Conservation (phyloP, 2,797 vertebrate genomes). For the Parauchenoglanis punctatus region DNA sequence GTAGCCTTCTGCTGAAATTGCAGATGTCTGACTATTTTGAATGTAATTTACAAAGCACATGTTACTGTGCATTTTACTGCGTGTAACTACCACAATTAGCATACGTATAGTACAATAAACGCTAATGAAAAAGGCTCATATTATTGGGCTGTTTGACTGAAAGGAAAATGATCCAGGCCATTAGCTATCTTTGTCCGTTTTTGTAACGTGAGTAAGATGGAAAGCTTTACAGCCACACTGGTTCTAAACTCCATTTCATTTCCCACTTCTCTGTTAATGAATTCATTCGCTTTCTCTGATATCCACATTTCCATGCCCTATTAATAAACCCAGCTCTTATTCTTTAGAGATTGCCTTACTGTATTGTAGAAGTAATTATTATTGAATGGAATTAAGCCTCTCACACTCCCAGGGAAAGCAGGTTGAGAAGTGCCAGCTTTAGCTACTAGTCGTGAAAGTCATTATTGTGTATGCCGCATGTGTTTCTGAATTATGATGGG, state of each 20-base stretch:
- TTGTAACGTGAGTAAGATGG: conserved; percentile 62
- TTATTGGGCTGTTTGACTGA: conserved; percentile 23
- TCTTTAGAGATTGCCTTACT: conserved; percentile 48
- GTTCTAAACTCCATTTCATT: conserved; percentile 68
- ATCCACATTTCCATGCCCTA: conserved; percentile 70
- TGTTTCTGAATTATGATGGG: conserved; percentile 45
- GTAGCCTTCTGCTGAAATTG: not conserved
- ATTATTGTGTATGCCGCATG: conserved; percentile 35
- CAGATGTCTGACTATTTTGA: not conserved
- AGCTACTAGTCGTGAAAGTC: conserved; percentile 57
- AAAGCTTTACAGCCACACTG: conserved; percentile 61
- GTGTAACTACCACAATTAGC: not conserved
- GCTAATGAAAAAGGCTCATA: conserved; percentile 6
- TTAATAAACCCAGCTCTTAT: conserved; percentile 55
- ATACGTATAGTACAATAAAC: conserved; percentile 15
- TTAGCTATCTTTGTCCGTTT: conserved; percentile 61
- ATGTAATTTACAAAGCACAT: conserved; percentile 10
- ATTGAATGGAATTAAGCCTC: conserved; percentile 65
- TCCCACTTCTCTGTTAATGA: conserved; percentile 72
- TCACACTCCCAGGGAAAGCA: conserved; percentile 57
- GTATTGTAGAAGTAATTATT: conserved; percentile 68
- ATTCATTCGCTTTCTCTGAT: conserved; percentile 76
- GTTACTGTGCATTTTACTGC: not conserved
- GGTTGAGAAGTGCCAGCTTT: conserved; percentile 48
- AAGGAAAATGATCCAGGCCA: conserved; percentile 66